These are phyloP conservation scores for Calyptomena viridis DNA, from an alignment of 2,113 vertebrate genomes.

Conservation along the genomic window DNA sequence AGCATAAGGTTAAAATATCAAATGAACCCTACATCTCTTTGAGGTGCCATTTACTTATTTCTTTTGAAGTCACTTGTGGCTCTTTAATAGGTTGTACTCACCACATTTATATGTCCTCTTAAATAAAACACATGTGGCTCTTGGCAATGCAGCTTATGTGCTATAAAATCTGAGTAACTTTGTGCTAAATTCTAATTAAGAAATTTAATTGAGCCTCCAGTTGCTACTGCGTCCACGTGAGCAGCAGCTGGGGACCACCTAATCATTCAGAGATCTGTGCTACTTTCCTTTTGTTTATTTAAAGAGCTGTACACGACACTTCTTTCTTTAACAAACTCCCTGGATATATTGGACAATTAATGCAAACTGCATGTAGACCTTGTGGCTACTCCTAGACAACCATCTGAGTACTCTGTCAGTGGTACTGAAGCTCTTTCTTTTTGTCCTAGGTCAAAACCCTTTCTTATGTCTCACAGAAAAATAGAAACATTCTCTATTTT, in stretches of 20 bases:
- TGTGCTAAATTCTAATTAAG: conserved; percentile 42
- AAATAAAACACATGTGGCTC: neutral
- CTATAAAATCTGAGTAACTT: conserved; percentile 26
- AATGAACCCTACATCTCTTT: neutral
- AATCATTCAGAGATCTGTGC: conserved; percentile 51
- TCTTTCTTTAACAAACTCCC: conserved; percentile 33
- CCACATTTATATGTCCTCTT: conserved; percentile 20
- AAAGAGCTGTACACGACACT: neutral
- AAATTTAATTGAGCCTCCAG: conserved; percentile 42
- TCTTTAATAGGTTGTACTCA: conserved; percentile 21
- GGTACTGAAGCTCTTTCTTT: neutral
- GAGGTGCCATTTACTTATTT: conserved; percentile 13
- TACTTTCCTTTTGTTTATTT: conserved; percentile 19
- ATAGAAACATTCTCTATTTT: neutral
- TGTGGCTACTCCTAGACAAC: neutral
- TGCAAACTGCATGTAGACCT: neutral
- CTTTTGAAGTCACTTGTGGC: neutral
- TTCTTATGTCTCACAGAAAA: neutral
- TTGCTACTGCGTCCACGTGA: conserved; percentile 55
- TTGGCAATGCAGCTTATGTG: neutral
- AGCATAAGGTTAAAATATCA: neutral
- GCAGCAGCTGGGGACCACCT: conserved; percentile 16
- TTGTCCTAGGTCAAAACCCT: neutral
- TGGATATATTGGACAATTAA: conserved; percentile 48
- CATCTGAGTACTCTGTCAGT: neutral